Base-by-base conservation (phyloP, 2,797 vertebrate species). In the Pampus argenteus region DNA sequence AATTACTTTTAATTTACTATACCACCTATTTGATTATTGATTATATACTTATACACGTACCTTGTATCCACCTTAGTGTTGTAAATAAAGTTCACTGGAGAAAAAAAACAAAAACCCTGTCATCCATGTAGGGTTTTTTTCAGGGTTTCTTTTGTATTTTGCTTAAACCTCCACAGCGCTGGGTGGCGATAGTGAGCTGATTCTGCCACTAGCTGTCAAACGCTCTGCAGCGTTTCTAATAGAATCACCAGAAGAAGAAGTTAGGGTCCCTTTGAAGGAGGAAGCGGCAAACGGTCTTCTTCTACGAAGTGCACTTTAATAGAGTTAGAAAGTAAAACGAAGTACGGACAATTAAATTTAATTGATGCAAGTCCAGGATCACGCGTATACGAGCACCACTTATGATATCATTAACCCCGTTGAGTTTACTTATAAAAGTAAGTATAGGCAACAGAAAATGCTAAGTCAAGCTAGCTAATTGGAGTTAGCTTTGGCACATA, bases 371-470 rank as follows among this genome's bases (percentile, higher is more conserved):
- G 56, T 71, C 6, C 13, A 40, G 9, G 86, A 90, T 13, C 86
- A 91, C 57, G 62, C 48, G 0, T 84, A 88, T 70, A 82, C 78
- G 2, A 69, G 11, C 58, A 67, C 15, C 17, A 67, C 60, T 8
- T 59, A n/a, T 23, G 74, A 88, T 22, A 64, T 59, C 25, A n/a
- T 49, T 9, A 76, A 18, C 5, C 72, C 71, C 10, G 22, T 51
- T 22, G 90, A 90, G 42, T 87, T 79, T 59, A 84, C 91, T 0
- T 92, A 91, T 78, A 92, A 92, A 85, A 85, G 92, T 94, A 64
- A 91, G 92, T 84, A 49, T 7, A 48, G 7, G 15, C 20, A 45
- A 34, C 9, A 38, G 8, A 17, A 64, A 62, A 36, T 5, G 28
- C 49, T 72, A 44, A 25, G 28, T 4, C 10, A 42, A 34, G 58